Evolutionary conservation across 1,140 invertebrate genomes (phyloP).

Genomic region (Stegodyphus dumicola): DNA sequence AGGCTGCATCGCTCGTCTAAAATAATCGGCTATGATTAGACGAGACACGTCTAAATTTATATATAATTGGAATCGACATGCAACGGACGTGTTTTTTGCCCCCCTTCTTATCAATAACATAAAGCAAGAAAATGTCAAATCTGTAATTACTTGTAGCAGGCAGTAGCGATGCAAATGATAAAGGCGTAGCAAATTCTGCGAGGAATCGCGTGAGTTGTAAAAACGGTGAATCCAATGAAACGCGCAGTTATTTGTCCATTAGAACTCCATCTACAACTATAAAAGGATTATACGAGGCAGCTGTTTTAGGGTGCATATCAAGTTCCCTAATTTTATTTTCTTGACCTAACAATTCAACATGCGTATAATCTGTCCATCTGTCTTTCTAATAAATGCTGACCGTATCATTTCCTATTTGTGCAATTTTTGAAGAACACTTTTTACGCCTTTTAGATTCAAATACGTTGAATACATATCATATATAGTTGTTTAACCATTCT

Average conservation of each 20-base stretch:
- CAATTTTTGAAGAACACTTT: no score
- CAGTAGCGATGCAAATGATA: constrained; percentile 46
- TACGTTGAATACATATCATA: no score
- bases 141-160: constrained; percentile 30
- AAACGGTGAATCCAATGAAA: constrained; percentile 5
- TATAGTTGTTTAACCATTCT: no score
- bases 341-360: not conserved
- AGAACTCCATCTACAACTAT: not conserved
- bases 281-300: not conserved
- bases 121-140: constrained; percentile 22
- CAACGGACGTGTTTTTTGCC: not conserved
- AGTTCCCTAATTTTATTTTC: not conserved
- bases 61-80: constrained; percentile 35
- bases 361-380: not conserved
- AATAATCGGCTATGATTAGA: constrained; percentile 47
- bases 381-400: not conserved
- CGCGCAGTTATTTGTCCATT: constrained; percentile 28
- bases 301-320: not conserved
- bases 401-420: not conserved
- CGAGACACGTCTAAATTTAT: constrained; percentile 22
- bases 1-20: constrained; percentile 1
- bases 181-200: constrained; percentile 35
- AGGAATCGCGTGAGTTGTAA: constrained; percentile 34
- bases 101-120: constrained; percentile 24
- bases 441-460: no score